Evolutionary conservation across 2,888 invertebrate genomes (phyloP).

Genomic region (Andrena dorsata): DNA sequence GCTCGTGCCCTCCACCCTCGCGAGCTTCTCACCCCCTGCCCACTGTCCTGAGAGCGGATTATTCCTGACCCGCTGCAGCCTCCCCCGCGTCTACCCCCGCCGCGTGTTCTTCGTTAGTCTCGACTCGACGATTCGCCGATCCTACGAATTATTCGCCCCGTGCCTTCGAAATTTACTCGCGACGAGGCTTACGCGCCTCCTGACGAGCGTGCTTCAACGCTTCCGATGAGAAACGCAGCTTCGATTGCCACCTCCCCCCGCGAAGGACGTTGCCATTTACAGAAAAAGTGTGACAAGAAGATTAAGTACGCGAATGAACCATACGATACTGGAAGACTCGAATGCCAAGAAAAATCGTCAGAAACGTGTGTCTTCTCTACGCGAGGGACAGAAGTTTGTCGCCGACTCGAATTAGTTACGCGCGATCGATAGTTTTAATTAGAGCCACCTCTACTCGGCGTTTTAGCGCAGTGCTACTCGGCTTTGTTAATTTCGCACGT

Average conservation of each 20-base stretch:
- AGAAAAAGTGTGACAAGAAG: not conserved
- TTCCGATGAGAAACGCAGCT: constrained; percentile 1
- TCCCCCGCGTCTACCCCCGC: constrained; percentile 45
- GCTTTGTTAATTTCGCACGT: constrained; percentile 50
- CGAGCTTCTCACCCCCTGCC: constrained; percentile 60
- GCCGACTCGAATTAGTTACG: not conserved
- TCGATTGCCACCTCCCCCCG: not conserved
- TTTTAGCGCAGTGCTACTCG: constrained; percentile 17
- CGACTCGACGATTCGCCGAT: constrained; percentile 62
- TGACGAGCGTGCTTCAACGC: constrained; percentile 9
- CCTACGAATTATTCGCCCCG: constrained; percentile 55
- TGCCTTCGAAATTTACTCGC: constrained; percentile 37
- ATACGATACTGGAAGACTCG: not conserved
- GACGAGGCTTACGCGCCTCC: not conserved
- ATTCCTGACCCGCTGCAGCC: constrained; percentile 67
- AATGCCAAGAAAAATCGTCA: no score
- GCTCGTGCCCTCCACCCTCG: constrained; percentile 32
- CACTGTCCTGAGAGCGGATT: constrained; percentile 71
- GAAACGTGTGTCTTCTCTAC: not conserved
- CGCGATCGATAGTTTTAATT: constrained; percentile 57
- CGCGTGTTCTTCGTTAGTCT: constrained; percentile 71
- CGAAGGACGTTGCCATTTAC: not conserved
- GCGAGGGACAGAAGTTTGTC: not conserved
- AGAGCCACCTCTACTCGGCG: constrained; percentile 40
- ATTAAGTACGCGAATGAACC: not conserved